Base-by-base conservation (phyloP, 2,888 invertebrate species). In the Alloscopus bannaensis region DNA sequence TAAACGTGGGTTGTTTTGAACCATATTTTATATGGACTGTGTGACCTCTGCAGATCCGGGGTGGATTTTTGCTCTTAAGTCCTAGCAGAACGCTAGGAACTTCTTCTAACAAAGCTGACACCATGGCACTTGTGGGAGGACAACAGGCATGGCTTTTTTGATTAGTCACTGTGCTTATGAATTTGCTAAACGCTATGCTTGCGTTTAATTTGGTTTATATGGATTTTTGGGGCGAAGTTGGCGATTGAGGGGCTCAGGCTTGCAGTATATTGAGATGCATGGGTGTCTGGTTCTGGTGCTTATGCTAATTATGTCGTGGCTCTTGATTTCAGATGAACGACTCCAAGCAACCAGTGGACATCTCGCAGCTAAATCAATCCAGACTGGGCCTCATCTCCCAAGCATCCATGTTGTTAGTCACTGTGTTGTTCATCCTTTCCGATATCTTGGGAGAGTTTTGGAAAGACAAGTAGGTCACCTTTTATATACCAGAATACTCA, bases 371-470 rank as follows among this genome's bases (percentile, higher is more conserved):
- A 84, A 95, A 96, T 88, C 97, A 97, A 89, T 96, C 96, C 4
- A 91, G 97, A 59, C 90, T 97, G 70, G 97, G 97, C 6, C 91
- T 97, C 83, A 89, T 97, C 83, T 94, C 94, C 84, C 97, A 97
- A 89, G 97, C 97, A 68, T 91, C 95, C 84, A 95, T 97, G 94
- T 91, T 97, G 77, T 94, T 96, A 86, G 93, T 95, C 85, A 94
- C 96, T 85, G 94, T 95, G 4, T 93, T 94, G 55, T 97, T 97
- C 89, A 91, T 97, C 29, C 94, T 95, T 86, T 95, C 95, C 4
- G 97, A 97, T 89, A 96, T 96, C 0, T 90, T 96, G 81, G 94
- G 95, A 85, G 95, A 95, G 89, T 94, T 96, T 89, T 97, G 97
- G 96, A 97, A 96, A 89, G 92, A 94, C 84, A 96, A 96, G 94